These are phyloP conservation scores for Zootoca vivipara DNA, from an alignment of 2,113 vertebrate genomes.

Conservation along the genomic window DNA sequence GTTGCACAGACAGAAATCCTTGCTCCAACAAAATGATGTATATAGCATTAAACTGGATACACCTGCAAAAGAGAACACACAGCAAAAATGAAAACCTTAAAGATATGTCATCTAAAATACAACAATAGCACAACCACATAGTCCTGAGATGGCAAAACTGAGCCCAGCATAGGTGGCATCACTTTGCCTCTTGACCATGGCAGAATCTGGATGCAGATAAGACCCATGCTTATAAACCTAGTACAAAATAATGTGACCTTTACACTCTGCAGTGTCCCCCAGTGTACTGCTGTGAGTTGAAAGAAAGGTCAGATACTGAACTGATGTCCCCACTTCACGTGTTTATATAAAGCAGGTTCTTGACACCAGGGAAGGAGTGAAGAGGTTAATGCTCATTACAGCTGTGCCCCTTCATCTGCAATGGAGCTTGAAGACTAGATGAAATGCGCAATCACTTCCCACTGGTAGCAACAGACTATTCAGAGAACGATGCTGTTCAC, in stretches of 20 bases:
- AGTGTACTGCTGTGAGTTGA: not conserved
- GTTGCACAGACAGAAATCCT: too few species aligned
- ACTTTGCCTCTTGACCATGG: not conserved
- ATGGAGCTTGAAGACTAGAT: not conserved
- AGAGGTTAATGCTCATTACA: conserved; percentile 28
- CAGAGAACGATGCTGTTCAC: not conserved
- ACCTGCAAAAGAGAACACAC: too few species aligned
- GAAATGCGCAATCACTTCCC: not conserved
- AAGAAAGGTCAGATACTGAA: not conserved
- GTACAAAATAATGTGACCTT: not conserved
- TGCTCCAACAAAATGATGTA: too few species aligned
- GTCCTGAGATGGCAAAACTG: not conserved
- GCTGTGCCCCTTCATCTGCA: conserved; percentile 26
- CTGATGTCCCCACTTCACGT: not conserved
- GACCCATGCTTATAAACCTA: not conserved
- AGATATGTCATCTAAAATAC: too few species aligned
- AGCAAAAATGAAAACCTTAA: too few species aligned
- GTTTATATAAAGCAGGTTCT: conserved; percentile 26
- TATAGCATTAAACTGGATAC: too few species aligned
- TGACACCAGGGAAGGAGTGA: conserved; percentile 7
- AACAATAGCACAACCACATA: not conserved
- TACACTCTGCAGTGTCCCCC: not conserved
- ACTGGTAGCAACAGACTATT: not conserved
- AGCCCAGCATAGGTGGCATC: not conserved
- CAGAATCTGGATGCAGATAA: not conserved